Base-by-base conservation (phyloP, 53 echinoderm and acorn worm species). In the Antedon mediterranea region DNA sequence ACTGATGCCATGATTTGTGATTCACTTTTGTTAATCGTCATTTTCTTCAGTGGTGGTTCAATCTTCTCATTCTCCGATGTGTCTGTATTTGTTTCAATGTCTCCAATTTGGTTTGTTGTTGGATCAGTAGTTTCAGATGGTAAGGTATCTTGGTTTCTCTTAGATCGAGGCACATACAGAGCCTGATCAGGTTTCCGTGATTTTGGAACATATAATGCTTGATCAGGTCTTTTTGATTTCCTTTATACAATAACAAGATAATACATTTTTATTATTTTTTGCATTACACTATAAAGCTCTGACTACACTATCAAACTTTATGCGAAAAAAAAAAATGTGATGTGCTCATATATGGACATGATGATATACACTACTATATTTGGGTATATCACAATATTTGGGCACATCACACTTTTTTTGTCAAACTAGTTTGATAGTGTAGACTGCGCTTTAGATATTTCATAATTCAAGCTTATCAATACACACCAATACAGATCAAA, bases 191-290 rank as follows among this genome's bases (percentile, higher is more conserved):
- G 87, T 71, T 90, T 86, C 42, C 84, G 84, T 30, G 82, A 77
- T 72, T 87, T 84, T 26, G 94, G 90, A 32, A 93, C 90, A 76
- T 93, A 93, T 28, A 93, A 79, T 70, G 90, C 85, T 81, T 93
- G 88, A 75, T 86, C 87, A 33, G 90, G 87, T 73, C 89, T 86
- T 57, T 81, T 86, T 30, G 82, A 77, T 71, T 83, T 90, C 57
- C 34, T 57, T 2, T 15, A 57, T 26, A 15, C 9, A 57, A 57
- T 18, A 57, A 57, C 9, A 57, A 57, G 57, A 57, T 13, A 57
- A 57, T 13, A 57, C 11, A 57, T 3, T 37, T 37, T n/a, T n/a
- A 57, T 57, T 57, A 18, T 57, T 18, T 57, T 57, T 9, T 11
- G 20, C 23, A 23, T 57, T 57, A 57, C 37, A 57, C 2, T 3